Evolutionary conservation across 2,797 vertebrate genomes (phyloP).

Genomic region (Smutsia temminckii): DNA sequence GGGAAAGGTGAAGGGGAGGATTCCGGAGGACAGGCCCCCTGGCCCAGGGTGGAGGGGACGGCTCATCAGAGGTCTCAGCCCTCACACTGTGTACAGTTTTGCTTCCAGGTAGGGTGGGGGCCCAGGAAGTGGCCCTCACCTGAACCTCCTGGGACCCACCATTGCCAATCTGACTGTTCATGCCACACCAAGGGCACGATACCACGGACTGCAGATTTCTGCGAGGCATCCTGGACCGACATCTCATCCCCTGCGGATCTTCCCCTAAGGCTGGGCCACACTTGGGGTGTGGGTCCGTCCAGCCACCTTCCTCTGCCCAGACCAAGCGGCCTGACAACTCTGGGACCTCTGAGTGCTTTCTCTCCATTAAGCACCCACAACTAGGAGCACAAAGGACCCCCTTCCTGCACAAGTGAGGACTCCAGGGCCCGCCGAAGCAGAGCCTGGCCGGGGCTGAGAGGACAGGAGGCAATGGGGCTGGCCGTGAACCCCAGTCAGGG

Average conservation of each 20-base stretch:
- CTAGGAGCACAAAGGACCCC: not conserved
- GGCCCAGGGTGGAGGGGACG: not conserved
- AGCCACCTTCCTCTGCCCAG: not conserved
- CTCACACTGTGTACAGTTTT: not conserved
- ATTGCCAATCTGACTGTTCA: no score
- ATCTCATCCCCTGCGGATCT: not conserved
- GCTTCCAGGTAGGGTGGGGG: fast-evolving
- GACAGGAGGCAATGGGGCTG: not conserved
- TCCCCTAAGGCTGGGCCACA: no score
- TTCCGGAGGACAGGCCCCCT: not conserved
- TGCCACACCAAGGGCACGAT: not conserved
- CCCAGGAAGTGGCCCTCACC: not conserved
- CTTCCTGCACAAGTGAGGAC: not conserved
- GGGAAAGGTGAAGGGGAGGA: not conserved
- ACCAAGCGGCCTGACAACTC: fast-evolving
- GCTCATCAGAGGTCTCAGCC: not conserved
- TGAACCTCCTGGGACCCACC: not conserved
- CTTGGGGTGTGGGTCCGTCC: not conserved
- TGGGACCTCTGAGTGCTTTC: fast-evolving
- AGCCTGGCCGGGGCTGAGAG: not conserved
- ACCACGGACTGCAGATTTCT: fast-evolving
- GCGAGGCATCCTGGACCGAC: not conserved
- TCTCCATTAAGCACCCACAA: fast-evolving
- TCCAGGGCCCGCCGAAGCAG: not conserved
- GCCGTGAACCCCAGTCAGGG: not conserved